Percentiles rank a stretch among this genome's conserved stretches.
Evolutionary conservation across 2,888 invertebrate genomes (phyloP).

Genomic region (Antheraea assamensis): DNA sequence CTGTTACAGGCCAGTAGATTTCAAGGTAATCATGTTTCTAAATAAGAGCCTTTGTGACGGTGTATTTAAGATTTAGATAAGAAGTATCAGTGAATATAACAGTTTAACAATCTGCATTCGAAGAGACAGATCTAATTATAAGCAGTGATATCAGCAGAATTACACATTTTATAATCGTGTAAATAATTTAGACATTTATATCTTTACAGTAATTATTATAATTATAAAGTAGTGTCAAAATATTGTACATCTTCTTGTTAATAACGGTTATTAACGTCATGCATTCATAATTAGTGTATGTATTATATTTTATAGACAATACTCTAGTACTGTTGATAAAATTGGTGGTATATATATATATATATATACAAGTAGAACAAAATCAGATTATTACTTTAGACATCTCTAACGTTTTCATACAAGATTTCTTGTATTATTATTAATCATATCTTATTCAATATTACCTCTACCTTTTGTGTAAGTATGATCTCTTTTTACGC

Average conservation of each 20-base stretch:
- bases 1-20: conserved; percentile 63
- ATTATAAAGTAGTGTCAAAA: no score
- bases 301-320: no score
- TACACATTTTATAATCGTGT: neutral
- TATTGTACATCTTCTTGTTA: no score
- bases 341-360: neutral
- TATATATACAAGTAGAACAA: neutral
- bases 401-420: neutral
- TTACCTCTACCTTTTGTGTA: neutral
- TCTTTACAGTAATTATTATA: neutral
- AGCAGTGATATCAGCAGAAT: neutral
- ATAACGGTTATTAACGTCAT: no score
- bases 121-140: neutral
- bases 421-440: neutral
- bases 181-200: neutral
- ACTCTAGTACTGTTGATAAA: neutral
- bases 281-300: no score
- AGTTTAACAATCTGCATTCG: neutral
- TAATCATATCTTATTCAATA: neutral
- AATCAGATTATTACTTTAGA: neutral
- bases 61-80: neutral
- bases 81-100: neutral
- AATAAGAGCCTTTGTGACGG: conserved; percentile 4
- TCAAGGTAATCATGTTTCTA: conserved; percentile 69
- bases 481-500: neutral